phyloP scores from a whole-genome alignment of 2,113 vertebrate species.

The Cryptotis parvus region DNA sequence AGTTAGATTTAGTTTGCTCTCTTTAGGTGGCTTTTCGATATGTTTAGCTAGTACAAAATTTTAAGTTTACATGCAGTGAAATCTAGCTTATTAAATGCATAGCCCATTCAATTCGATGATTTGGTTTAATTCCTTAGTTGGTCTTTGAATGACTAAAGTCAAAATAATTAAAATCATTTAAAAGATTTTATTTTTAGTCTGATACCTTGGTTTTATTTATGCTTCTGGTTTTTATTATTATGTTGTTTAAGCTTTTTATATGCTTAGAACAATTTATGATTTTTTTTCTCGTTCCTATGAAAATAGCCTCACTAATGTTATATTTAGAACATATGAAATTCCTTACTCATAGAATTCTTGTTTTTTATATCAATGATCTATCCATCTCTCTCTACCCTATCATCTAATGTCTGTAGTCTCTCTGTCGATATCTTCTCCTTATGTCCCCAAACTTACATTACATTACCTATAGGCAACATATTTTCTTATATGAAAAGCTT shows the following conservation, averaged over 20 bases:
- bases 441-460: too few relatives aligned
- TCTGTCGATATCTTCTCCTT: background rate
- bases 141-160: background rate
- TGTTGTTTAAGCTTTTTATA: background rate
- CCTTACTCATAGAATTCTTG: background rate
- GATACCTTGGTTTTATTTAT: background rate
- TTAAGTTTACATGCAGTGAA: background rate
- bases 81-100: background rate
- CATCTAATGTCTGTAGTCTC: background rate
- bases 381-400: background rate
- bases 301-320: background rate
- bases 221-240: background rate
- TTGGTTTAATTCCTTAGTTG: background rate
- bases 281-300: background rate
- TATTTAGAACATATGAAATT: constrained; percentile 10
- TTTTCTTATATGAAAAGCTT: background rate
- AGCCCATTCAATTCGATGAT: background rate
- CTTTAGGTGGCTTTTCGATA: background rate
- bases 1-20: constrained; percentile 17
- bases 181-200: background rate
- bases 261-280: background rate
- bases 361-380: background rate
- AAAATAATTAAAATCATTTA: background rate
- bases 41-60: background rate
- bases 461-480: too few relatives aligned